phyloP scores from a whole-genome alignment of 1,140 invertebrate genomes.

The Chironomus striatipennis region DNA sequence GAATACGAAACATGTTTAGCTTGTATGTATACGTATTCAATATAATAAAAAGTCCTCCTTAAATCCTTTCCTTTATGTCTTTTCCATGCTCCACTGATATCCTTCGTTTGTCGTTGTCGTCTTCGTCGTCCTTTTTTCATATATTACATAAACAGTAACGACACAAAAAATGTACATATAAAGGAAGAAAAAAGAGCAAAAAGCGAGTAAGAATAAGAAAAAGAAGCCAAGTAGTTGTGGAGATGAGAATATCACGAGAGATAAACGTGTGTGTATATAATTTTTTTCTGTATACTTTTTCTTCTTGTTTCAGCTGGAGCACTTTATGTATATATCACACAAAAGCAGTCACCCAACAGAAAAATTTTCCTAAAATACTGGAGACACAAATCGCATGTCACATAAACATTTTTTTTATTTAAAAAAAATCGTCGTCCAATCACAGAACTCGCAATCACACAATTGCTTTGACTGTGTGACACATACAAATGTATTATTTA shows the following conservation, averaged over 20 bases:
- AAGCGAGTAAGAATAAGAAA: neutral
- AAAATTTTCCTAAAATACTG: neutral
- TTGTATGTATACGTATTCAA: neutral
- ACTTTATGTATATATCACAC: neutral
- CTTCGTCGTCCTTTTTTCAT: neutral
- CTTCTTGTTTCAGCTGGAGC: neutral
- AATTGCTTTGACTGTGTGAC: constrained; percentile 11
- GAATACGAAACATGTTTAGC: too few relatives aligned
- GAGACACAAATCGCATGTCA: constrained; percentile 22
- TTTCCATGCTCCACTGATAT: too few relatives aligned
- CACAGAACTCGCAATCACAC: constrained; percentile 17
- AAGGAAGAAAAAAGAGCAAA: neutral
- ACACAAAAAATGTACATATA: neutral
- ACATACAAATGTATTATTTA: neutral
- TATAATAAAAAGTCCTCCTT: neutral
- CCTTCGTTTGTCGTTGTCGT: too few relatives aligned
- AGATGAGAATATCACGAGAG: neutral
- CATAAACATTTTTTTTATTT: constrained; percentile 9
- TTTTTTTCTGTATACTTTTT: too few relatives aligned
- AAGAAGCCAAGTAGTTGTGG: neutral
- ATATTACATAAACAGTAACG: neutral
- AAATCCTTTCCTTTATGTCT: neutral
- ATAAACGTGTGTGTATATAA: constrained; percentile 13
- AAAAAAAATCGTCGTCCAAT: constrained; percentile 22
- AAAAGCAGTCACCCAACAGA: neutral